These are phyloP conservation scores for Chaetodon trifasciatus DNA, from an alignment of 2,797 vertebrate genomes.

Conservation along the genomic window DNA sequence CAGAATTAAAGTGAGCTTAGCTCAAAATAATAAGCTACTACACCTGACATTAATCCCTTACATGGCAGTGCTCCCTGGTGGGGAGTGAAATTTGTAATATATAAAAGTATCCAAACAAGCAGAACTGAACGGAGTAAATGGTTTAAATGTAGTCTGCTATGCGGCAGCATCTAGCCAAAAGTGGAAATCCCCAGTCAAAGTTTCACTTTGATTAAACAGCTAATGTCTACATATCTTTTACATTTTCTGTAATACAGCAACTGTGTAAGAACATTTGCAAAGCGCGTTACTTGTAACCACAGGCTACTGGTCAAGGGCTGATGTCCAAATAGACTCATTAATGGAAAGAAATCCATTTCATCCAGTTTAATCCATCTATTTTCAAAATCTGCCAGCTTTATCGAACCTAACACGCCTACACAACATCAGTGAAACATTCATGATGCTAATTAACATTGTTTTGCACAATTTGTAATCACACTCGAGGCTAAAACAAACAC, in stretches of 20 bases:
- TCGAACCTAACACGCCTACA: neutral
- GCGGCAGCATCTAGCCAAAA: neutral
- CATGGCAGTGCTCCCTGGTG: neutral
- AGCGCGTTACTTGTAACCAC: conserved; percentile 2
- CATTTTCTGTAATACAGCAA: neutral
- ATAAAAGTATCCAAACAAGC: conserved; percentile 27
- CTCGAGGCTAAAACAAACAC: conserved; percentile 31
- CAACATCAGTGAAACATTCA: conserved; percentile 23
- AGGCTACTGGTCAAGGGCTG: conserved; percentile 1
- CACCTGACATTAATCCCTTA: conserved; percentile 50
- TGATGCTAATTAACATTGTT: conserved; percentile 14
- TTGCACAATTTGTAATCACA: conserved; percentile 13
- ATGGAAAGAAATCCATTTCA: conserved; percentile 39
- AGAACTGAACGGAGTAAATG: conserved; percentile 19
- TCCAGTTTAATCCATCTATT: conserved; percentile 19
- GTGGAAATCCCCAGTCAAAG: conserved; percentile 12
- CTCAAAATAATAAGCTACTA: conserved; percentile 60
- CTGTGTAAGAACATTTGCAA: neutral
- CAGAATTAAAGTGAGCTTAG: conserved; percentile 68
- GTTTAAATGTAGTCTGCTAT: conserved; percentile 17
- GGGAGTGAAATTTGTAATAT: conserved; percentile 28
- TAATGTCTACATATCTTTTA: neutral
- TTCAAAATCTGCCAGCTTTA: conserved; percentile 28
- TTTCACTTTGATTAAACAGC: conserved; percentile 40
- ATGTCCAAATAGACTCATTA: conserved; percentile 35